Conservation (phyloP, 2,113 vertebrate species). For the Gymnobelideus leadbeateri region DNA sequence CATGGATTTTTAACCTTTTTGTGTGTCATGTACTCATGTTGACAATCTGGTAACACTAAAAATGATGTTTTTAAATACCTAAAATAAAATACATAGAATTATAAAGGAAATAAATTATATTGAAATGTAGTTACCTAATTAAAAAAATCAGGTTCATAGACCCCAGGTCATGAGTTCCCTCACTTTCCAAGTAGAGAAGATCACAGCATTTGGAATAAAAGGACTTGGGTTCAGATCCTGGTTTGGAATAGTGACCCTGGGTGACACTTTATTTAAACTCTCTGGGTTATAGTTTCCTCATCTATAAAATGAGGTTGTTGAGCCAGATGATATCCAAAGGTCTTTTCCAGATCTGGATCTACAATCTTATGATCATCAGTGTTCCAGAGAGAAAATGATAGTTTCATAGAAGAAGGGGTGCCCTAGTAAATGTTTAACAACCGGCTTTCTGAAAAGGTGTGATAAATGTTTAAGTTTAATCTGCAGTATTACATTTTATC, state of each 20-base stretch:
- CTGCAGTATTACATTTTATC: not conserved
- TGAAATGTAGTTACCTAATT: not conserved
- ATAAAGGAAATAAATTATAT: not conserved
- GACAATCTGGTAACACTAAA: not conserved
- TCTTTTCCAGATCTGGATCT: not conserved
- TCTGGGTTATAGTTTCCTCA: not conserved
- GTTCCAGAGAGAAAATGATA: not conserved
- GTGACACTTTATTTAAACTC: not conserved
- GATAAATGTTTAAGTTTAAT: not conserved
- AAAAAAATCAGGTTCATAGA: not conserved
- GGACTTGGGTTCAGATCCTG: not conserved
- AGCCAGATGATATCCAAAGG: not conserved
- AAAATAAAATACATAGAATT: not conserved
- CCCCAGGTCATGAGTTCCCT: not conserved
- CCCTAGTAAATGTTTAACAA: not conserved
- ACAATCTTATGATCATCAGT: not conserved
- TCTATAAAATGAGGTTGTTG: constrained; percentile 28
- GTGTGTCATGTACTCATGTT: not conserved
- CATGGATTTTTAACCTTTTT: not conserved
- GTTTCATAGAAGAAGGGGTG: not conserved
- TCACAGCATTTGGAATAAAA: not conserved
- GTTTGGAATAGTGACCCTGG: not conserved
- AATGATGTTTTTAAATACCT: not conserved
- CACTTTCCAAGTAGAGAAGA: not conserved
- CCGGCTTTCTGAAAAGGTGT: not conserved